Base-by-base conservation (phyloP, 2,888 invertebrate genomes). In the Papilio demoleus region DNA sequence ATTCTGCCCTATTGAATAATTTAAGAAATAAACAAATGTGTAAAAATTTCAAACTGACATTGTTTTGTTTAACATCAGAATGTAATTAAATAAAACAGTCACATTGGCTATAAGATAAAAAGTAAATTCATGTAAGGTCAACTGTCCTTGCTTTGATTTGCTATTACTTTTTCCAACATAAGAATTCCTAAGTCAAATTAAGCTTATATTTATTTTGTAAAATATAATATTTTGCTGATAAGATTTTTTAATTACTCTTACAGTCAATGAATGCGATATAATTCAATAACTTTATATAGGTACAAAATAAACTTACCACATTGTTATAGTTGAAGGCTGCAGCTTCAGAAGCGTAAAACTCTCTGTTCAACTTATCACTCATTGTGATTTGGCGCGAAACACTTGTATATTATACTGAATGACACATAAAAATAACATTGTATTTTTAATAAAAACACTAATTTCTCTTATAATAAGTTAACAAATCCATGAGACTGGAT, bases 281-380 rank as follows among this genome's bases (percentile, higher is more conserved):
- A n/a, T n/a, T n/a, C n/a, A n/a, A n/a, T n/a, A n/a, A n/a, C n/a
- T n/a, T n/a, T n/a, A n/a, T n/a, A n/a, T n/a, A n/a, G n/a, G 1
- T 27, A 27, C 27, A 27, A 50, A 27, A 27, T 61, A 66, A 71
- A 88, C 91, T 89, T 77, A 92, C 92, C 92, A 90, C 90, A 87
- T 92, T 92, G 79, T 90, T 90, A 74, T 86, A 91, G 78, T 92
- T 92, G 86, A 90, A 92, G 82, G 89, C 83, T 82, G 89, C 83
- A 72, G 88, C 82, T 66, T 83, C 89, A 76, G 90, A 82, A 74
- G 85, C 86, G 75, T 85, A 92, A 76, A 88, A 91, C 80, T 92
- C 92, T 78, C 84, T 78, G 70, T 92, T 90, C 71, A 90, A 78
- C 78, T 92, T 92, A 70, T 92, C 92, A 73, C 89, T 88, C 92